Evolutionary conservation across 2,888 invertebrate genomes (phyloP).

Genomic region (Epinotia brunnichana): DNA sequence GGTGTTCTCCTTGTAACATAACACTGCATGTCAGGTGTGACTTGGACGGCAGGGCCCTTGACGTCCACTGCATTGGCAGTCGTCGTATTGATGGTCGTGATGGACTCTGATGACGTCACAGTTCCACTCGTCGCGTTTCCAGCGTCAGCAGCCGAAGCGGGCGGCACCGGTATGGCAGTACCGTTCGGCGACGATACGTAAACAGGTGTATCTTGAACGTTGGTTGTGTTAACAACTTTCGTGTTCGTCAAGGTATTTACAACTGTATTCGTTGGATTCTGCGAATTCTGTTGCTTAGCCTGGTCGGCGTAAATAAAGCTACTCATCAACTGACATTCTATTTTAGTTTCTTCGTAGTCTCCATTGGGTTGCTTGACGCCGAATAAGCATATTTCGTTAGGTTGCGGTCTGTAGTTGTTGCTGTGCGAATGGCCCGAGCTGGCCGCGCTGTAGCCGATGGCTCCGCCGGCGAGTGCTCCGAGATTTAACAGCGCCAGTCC

Average conservation of each 20-base stretch:
- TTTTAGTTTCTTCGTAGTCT: constrained; percentile 46
- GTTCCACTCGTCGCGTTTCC: constrained; percentile 25
- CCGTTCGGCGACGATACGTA: constrained; percentile 44
- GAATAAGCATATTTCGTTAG: constrained; percentile 47
- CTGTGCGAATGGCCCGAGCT: not conserved
- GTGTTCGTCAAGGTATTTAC: constrained; percentile 27
- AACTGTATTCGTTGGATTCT: constrained; percentile 2
- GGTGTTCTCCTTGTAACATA: constrained; percentile 42
- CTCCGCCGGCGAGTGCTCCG: constrained; percentile 43
- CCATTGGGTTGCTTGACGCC: constrained; percentile 46
- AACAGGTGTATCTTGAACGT: constrained; percentile 14
- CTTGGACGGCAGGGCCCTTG: constrained; percentile 44
- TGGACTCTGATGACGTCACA: too few relatives aligned
- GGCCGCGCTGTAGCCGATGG: constrained; percentile 18
- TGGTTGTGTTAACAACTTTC: constrained; percentile 44
- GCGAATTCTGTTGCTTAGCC: constrained; percentile 28
- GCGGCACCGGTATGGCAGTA: constrained; percentile 40
- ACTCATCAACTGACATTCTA: constrained; percentile 46
- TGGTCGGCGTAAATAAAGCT: constrained; percentile 45
- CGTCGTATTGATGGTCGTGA: too few relatives aligned
- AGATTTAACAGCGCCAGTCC: constrained; percentile 47
- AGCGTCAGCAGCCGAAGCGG: not conserved
- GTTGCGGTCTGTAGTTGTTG: constrained; percentile 39
- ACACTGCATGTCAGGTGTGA: constrained; percentile 47
- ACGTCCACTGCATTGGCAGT: constrained; percentile 45